Conservation (phyloP, 2,797 vertebrate species). For the Bufotes viridis region DNA sequence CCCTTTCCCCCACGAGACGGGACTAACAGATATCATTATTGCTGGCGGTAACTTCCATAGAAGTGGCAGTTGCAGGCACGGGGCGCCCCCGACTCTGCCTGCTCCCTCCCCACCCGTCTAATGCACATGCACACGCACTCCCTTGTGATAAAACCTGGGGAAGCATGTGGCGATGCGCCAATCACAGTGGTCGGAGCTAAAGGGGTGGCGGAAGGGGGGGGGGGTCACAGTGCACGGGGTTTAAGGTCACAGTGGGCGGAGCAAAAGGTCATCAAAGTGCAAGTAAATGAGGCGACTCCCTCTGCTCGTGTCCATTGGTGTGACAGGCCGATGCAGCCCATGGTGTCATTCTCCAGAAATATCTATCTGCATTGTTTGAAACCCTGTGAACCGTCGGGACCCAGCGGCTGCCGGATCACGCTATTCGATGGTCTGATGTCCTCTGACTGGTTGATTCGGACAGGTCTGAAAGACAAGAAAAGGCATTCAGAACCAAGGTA, state of each 20-base stretch:
- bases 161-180: conserved; percentile 70
- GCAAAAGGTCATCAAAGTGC: conserved; percentile 79
- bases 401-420: conserved; percentile 88
- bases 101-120: conserved; percentile 61
- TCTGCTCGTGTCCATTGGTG: conserved; percentile 75
- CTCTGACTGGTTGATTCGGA: conserved; percentile 82
- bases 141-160: conserved; percentile 65
- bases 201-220: conserved; percentile 61
- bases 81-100: conserved; percentile 62
- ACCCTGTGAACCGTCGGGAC: conserved; percentile 92
- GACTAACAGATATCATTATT: conserved; percentile 71
- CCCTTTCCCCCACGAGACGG: conserved; percentile 64
- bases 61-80: conserved; percentile 62
- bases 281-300: conserved; percentile 74
- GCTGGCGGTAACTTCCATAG: conserved; percentile 73
- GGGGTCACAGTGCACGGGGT: conserved; percentile 77
- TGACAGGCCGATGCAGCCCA: conserved; percentile 66
- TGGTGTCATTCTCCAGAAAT: conserved; percentile 64
- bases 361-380: conserved; percentile 96
- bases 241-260: conserved; percentile 90
- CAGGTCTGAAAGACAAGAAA: conserved; percentile 69
- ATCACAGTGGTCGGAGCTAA: conserved; percentile 75
- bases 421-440: conserved; percentile 88
- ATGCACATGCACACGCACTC: conserved; percentile 50
- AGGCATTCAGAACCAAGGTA: background rate